These are phyloP conservation scores for Lamprologus speciosus DNA, from an alignment of 2,113 vertebrate species.

Conservation along the genomic window DNA sequence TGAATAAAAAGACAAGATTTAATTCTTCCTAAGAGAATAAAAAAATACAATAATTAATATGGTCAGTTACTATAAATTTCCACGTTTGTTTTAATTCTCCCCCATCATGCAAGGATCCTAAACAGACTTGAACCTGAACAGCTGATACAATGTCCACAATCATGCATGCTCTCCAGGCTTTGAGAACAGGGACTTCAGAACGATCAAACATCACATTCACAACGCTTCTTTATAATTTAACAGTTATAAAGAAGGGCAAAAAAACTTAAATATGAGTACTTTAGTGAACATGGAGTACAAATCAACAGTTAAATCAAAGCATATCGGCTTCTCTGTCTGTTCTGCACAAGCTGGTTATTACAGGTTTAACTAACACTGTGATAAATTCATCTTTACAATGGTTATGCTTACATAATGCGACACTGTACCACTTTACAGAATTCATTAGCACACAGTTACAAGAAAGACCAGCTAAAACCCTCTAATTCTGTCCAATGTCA, in stretches of 20 bases:
- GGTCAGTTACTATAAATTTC: background rate
- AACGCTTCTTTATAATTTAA: background rate
- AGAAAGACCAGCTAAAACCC: background rate
- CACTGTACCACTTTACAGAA: background rate
- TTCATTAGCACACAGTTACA: background rate
- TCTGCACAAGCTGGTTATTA: background rate
- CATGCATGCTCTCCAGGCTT: background rate
- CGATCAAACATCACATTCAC: background rate
- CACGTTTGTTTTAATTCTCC: background rate
- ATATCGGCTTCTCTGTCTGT: background rate
- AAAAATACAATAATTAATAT: background rate
- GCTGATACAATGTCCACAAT: background rate
- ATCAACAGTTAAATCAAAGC: background rate
- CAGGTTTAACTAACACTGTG: background rate
- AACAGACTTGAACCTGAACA: background rate
- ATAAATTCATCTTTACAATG: background rate
- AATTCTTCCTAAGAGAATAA: background rate
- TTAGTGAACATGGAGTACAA: background rate
- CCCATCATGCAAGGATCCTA: background rate
- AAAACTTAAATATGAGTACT: background rate
- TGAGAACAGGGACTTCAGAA: background rate
- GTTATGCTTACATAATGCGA: background rate
- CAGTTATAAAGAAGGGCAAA: background rate
- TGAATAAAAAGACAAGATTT: slow-evolving; percentile 31
- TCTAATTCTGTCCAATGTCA: background rate